Base-by-base conservation (phyloP, 2,888 invertebrate genomes). In the Andrena marginata region DNA sequence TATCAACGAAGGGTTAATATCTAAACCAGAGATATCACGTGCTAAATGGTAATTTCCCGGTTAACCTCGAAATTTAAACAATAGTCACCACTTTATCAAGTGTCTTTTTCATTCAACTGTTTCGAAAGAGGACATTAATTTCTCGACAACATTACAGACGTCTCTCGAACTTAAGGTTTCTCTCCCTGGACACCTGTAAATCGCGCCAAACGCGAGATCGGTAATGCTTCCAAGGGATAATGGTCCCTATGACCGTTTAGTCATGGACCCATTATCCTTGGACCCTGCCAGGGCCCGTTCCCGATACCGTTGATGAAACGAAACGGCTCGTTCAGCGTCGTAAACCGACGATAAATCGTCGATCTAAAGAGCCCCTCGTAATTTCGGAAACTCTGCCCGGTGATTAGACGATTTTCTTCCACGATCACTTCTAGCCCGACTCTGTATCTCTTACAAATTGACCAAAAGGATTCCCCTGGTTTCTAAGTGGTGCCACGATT, bases 251-350 rank as follows among this genome's bases (percentile, higher is more conserved):
- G 75, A 75, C 72, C 80, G 74, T 86, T 86, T 79, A 88, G 79
- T 78, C 64, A 69, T 49, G 65, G 65, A 6, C 20, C 86, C 82
- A 87, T 88, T 87, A 87, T 86, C 80, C 75, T 78, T n/a, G 60
- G 80, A 42, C 59, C 56, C 16, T 62, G 64, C 59, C 20, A 54
- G 80, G 68, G 63, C 56, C 56, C 77, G 33, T 82, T 80, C 82
- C 60, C 78, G 84, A 87, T 87, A 87, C 70, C 88, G 80, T 71
- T 84, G 87, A 87, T 84, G 88, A 87, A 87, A 86, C 73, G 80
- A 87, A 87, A 88, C 82, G 72, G 42, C 75, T 77, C 65, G 73
- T 64, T 42, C 71, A 62, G 59, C 77, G 63, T 71, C 78, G 74
- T 82, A 80, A 71, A 80, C 72, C 33, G 63, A 10, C 84, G 65